Conservation (phyloP, 2,113 vertebrate genomes). For the Salvator merianae region DNA sequence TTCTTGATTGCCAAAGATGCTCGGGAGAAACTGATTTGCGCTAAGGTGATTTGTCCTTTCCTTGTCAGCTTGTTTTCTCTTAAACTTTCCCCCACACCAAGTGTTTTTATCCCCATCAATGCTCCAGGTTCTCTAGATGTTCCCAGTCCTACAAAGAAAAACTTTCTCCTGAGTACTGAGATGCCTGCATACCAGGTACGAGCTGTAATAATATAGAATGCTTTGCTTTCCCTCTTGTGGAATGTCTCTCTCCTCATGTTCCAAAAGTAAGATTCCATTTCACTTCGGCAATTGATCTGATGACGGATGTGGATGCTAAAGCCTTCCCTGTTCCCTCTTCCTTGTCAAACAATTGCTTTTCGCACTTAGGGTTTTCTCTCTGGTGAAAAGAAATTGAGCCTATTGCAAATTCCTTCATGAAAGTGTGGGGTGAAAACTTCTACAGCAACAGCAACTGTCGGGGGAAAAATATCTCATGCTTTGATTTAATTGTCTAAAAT, state of each 20-base stretch:
- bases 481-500: background rate
- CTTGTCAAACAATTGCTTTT: slow-evolving; percentile 19
- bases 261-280: background rate
- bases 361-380: slow-evolving; percentile 7
- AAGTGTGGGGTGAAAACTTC: background rate
- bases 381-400: background rate
- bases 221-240: background rate
- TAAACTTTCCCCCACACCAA: background rate
- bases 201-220: background rate
- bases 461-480: background rate
- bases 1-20: background rate
- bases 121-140: too few species aligned
- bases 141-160: background rate
- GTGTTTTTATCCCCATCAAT: background rate
- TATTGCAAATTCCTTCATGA: slow-evolving; percentile 6
- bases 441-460: background rate
- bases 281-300: background rate
- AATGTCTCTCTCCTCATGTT: background rate
- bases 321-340: background rate
- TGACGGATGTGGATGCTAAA: background rate
- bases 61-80: background rate
- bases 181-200: background rate
- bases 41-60: background rate
- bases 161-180: background rate
- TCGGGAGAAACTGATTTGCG: background rate